Evolutionary conservation across 2,113 vertebrate genomes (phyloP).

Genomic region (Pardalotus punctatus): DNA sequence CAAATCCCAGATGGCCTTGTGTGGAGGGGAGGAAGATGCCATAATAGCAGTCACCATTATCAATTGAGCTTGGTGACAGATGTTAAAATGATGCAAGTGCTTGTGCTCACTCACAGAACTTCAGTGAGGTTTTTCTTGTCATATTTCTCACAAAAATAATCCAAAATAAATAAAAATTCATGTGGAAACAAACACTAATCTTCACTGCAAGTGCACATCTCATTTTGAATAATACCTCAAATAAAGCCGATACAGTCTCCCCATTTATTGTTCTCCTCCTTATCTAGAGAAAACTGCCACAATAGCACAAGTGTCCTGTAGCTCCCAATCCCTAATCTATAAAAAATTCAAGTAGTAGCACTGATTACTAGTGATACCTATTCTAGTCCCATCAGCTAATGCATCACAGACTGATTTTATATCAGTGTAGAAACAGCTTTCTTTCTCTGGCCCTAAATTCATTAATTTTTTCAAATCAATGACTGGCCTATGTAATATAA

Average conservation of each 20-base stretch:
- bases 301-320: background rate
- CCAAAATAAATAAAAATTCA: conserved; percentile 1
- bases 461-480: background rate
- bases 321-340: background rate
- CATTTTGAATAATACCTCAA: conserved; percentile 35
- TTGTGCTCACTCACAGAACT: conserved; percentile 22
- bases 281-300: background rate
- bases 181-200: background rate
- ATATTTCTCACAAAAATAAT: conserved; percentile 16
- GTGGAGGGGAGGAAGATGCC: conserved; percentile 58
- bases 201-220: background rate
- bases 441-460: background rate
- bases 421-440: background rate
- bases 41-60: conserved; percentile 57
- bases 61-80: conserved; percentile 58
- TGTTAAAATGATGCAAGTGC: conserved; percentile 48
- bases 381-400: background rate
- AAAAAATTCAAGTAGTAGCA: background rate
- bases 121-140: conserved; percentile 16
- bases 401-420: background rate
- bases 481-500: background rate
- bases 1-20: conserved; percentile 74
- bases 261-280: background rate
- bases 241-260: background rate
- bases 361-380: background rate